Conservation (phyloP, 2,113 vertebrate genomes). For the Sakesphorus luctuosus region DNA sequence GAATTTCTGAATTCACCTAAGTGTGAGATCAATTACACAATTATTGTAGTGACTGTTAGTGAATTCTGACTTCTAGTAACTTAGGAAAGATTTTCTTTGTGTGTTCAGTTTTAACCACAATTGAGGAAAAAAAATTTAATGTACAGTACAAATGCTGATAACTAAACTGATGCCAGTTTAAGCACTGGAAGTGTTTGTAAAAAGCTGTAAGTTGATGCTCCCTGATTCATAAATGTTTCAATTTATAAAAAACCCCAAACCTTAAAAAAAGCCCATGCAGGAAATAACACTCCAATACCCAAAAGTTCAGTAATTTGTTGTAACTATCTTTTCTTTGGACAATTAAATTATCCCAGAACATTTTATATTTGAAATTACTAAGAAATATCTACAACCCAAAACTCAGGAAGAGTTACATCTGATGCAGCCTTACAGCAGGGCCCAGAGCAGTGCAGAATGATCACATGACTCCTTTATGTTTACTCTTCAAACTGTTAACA, state of each 20-base stretch:
- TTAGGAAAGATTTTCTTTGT: background rate
- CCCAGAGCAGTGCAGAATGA: background rate
- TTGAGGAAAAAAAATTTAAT: background rate
- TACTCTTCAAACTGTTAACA: constrained; percentile 10
- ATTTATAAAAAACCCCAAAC: background rate
- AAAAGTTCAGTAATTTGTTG: background rate
- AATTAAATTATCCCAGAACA: background rate
- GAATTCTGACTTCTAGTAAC: background rate
- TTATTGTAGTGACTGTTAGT: background rate
- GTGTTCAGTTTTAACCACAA: background rate
- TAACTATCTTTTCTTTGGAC: background rate
- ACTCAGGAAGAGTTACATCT: background rate
- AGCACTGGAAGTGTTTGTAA: background rate
- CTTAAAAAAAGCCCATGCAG: background rate
- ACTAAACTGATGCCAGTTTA: background rate
- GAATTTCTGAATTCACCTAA: background rate
- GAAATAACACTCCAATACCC: background rate
- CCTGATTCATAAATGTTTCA: background rate
- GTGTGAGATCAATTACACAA: background rate
- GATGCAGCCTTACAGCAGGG: background rate
- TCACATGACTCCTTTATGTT: background rate
- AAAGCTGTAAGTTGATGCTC: background rate
- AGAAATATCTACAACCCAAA: background rate
- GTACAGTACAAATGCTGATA: background rate
- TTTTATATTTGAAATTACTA: background rate